Conservation (phyloP, 2,888 invertebrate species). For the Molorchus minor region DNA sequence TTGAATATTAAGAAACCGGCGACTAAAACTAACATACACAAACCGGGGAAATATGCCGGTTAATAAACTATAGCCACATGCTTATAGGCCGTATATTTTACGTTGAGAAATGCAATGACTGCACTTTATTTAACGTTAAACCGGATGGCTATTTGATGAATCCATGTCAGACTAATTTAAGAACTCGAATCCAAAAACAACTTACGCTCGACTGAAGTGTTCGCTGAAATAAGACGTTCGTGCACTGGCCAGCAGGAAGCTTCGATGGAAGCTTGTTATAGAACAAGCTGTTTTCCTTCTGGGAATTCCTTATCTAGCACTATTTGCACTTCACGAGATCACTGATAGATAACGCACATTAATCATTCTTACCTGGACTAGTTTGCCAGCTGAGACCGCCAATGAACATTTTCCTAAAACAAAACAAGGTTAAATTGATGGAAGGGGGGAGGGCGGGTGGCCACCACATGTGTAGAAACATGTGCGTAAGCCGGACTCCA, state of each 20-base stretch:
- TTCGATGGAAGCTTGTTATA: too few species aligned
- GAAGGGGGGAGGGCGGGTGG: slow-evolving; percentile 29
- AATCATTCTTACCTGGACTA: slow-evolving; percentile 87
- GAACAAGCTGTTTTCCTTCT: background rate
- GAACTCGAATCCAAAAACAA: slow-evolving; percentile 24
- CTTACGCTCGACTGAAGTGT: slow-evolving; percentile 10
- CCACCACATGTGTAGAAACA: slow-evolving; percentile 38
- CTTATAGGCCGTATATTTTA: slow-evolving; percentile 5
- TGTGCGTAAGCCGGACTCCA: slow-evolving; percentile 31
- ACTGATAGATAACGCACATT: slow-evolving; percentile 11
- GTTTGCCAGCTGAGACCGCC: slow-evolving; percentile 99
- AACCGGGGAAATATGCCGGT: background rate
- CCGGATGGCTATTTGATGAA: slow-evolving; percentile 34
- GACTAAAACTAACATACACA: background rate
- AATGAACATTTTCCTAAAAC: slow-evolving; percentile 99
- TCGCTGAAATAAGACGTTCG: slow-evolving; percentile 6
- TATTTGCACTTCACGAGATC: slow-evolving; percentile 21
- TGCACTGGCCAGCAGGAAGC: background rate
- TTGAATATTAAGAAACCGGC: background rate
- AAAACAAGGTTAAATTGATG: slow-evolving; percentile 62
- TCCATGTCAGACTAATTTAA: slow-evolving; percentile 39
- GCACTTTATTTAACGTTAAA: slow-evolving; percentile 34
- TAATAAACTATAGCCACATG: background rate
- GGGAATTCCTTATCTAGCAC: slow-evolving; percentile 12
- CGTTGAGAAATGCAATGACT: slow-evolving; percentile 3